phyloP scores from a whole-genome alignment of 2,888 invertebrate genomes.

The Sclerodermus sp. region DNA sequence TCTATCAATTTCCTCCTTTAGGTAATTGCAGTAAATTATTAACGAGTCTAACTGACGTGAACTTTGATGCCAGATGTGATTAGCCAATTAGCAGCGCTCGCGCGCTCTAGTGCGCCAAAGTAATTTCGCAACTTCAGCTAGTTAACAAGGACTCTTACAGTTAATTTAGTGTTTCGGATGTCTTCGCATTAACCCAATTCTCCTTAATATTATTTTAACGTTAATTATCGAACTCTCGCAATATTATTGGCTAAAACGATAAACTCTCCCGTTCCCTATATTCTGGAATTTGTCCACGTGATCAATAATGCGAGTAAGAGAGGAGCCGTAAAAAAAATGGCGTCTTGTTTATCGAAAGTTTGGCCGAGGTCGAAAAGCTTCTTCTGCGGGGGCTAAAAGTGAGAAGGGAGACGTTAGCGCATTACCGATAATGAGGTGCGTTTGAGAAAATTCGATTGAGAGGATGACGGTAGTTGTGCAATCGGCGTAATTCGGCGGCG shows the following conservation, averaged over 20 bases:
- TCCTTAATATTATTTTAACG: too few species aligned
- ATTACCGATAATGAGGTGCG: background rate
- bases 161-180: background rate
- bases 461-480: too few species aligned
- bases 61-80: constrained; percentile 20
- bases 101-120: constrained; percentile 21
- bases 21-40: constrained; percentile 16
- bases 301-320: too few species aligned
- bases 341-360: too few species aligned
- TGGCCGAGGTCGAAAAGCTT: too few species aligned
- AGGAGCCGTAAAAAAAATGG: too few species aligned
- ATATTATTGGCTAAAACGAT: too few species aligned
- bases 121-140: constrained; percentile 8
- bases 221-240: too few species aligned
- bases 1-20: background rate
- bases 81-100: constrained; percentile 15
- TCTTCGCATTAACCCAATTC: background rate
- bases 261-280: too few species aligned
- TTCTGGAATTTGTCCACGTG: too few species aligned
- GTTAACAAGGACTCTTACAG: constrained; percentile 1
- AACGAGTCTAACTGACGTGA: constrained; percentile 13
- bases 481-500: constrained; percentile 7
- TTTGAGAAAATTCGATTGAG: background rate
- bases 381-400: too few species aligned
- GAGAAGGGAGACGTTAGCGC: too few species aligned